A percentile compares a stretch with the other conserved stretches of the same genome.
Conservation (phyloP, 2,113 vertebrate species). For the Pagrus major region DNA sequence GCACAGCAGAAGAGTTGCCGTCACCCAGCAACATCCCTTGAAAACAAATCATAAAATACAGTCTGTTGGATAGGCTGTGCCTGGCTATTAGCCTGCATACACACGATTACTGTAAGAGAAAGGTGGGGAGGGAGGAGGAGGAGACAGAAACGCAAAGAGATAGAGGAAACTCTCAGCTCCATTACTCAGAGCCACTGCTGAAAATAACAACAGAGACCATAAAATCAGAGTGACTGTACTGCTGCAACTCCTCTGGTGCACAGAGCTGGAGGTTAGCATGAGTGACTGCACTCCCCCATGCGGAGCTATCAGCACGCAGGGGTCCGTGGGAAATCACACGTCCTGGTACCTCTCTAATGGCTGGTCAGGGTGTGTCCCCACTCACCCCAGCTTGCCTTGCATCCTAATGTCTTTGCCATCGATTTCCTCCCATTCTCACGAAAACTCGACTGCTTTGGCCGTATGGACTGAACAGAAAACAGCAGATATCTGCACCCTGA, state of each 20-base stretch:
- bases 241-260: slow-evolving; percentile 22
- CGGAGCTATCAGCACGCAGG: slow-evolving; percentile 36
- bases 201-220: slow-evolving; percentile 44
- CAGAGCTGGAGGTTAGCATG: slow-evolving; percentile 13
- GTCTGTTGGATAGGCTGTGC: slow-evolving; percentile 12
- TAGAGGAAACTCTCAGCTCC: slow-evolving; percentile 4
- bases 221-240: slow-evolving; percentile 26
- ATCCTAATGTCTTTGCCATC: slow-evolving; percentile 54
- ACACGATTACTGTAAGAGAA: slow-evolving; percentile 4
- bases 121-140: background rate
- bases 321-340: slow-evolving; percentile 40
- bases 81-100: slow-evolving; percentile 27
- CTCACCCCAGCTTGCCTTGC: slow-evolving; percentile 43
- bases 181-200: background rate
- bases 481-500: slow-evolving; percentile 4
- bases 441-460: slow-evolving; percentile 9
- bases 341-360: slow-evolving; percentile 30
- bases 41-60: slow-evolving; percentile 52
- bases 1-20: slow-evolving; percentile 31
- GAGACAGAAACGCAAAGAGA: slow-evolving; percentile 3
- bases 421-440: slow-evolving; percentile 44
- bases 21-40: slow-evolving; percentile 59
- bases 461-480: slow-evolving; percentile 7
- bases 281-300: slow-evolving; percentile 28
- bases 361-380: slow-evolving; percentile 23